A percentile compares a stretch with the other conserved stretches of the same genome.
Conservation (phyloP, 2,888 invertebrate species). For the Gortyna flavago region DNA sequence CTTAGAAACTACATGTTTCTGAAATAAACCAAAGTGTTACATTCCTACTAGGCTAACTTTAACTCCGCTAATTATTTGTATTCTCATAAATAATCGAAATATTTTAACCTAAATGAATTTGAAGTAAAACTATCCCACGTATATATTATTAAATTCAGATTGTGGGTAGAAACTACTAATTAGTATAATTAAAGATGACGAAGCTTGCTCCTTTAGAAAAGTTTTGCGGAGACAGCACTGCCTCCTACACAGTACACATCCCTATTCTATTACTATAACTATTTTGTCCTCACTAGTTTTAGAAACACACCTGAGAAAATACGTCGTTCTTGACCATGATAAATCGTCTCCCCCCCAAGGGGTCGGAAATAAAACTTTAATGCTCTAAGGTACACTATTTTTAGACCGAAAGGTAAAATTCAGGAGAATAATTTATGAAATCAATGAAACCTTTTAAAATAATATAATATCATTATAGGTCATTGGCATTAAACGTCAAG, state of each 20-base stretch:
- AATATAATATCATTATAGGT: constrained; percentile 10
- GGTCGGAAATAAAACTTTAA: constrained; percentile 47
- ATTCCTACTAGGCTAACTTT: not conserved
- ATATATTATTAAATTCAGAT: constrained; percentile 4
- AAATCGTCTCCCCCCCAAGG: constrained; percentile 22
- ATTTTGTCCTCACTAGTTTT: constrained; percentile 8
- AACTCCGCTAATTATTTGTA: not conserved
- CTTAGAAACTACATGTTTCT: not conserved
- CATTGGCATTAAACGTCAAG: not conserved
- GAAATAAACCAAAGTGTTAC: not conserved
- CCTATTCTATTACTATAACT: not conserved
- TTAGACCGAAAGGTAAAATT: constrained; percentile 16
- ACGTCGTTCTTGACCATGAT: constrained; percentile 51
- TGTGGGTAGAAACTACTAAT: constrained; percentile 25
- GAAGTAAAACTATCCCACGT: not conserved
- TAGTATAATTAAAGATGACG: constrained; percentile 26
- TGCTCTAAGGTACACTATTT: constrained; percentile 40
- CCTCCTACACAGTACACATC: constrained; percentile 2
- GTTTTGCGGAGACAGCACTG: not conserved
- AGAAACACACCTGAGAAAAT: constrained; percentile 20
- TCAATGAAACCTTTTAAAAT: constrained; percentile 28
- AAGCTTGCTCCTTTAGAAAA: not conserved
- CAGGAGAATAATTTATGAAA: not conserved
- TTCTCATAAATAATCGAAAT: not conserved
- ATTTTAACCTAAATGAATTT: not conserved